These are phyloP conservation scores for Ia io DNA, from an alignment of 2,113 vertebrate species.

Conservation along the genomic window DNA sequence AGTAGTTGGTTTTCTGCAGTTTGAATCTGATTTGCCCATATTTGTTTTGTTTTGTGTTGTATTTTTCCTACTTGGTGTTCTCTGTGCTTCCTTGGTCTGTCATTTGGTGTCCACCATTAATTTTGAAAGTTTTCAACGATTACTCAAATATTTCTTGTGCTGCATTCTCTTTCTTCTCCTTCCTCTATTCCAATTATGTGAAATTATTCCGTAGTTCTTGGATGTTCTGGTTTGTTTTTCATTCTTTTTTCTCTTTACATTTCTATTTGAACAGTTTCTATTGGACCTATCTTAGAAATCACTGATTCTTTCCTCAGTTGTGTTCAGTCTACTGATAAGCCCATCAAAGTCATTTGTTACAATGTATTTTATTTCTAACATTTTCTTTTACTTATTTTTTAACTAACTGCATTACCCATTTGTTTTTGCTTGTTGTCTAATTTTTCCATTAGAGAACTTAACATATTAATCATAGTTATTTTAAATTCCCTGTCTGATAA, in stretches of 20 bases:
- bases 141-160: constrained; percentile 11
- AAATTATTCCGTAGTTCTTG: neutral
- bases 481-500: neutral
- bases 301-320: neutral
- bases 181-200: neutral
- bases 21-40: neutral
- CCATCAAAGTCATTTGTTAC: neutral
- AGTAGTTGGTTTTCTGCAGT: neutral
- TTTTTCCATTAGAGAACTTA: neutral
- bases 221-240: neutral
- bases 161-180: neutral
- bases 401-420: neutral
- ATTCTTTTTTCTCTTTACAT: neutral
- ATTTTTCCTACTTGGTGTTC: neutral
- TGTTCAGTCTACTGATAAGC: neutral
- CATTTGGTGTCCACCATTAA: neutral
- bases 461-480: neutral
- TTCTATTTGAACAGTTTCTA: neutral
- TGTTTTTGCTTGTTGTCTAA: neutral
- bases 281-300: neutral
- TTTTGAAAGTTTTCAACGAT: neutral
- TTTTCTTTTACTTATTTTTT: neutral
- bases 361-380: neutral
- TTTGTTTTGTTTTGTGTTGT: neutral
- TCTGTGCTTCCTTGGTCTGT: neutral